These are phyloP conservation scores for Drosophila repleta DNA, from an alignment of 1,140 invertebrate genomes.

Conservation along the genomic window DNA sequence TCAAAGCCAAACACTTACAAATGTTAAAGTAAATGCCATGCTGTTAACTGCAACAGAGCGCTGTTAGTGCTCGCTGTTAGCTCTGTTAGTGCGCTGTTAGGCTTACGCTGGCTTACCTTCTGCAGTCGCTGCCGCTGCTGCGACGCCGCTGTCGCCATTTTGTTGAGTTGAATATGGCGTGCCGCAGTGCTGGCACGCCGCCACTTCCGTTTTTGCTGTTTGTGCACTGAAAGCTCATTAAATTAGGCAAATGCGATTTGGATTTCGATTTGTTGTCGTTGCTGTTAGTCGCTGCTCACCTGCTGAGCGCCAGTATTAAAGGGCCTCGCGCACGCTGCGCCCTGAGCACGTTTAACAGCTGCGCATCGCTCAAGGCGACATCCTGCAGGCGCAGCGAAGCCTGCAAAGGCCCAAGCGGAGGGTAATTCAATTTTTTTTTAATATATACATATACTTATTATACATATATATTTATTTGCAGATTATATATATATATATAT, in stretches of 20 bases:
- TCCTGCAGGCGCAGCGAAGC: conserved; percentile 69
- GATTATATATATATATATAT: no score
- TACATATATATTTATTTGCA: conserved; percentile 5
- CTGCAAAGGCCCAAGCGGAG: conserved; percentile 29
- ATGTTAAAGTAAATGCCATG: neutral
- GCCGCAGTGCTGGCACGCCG: conserved; percentile 59
- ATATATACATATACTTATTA: neutral
- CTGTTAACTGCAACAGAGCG: neutral
- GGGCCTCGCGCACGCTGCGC: conserved; percentile 69
- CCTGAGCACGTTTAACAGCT: conserved; percentile 63
- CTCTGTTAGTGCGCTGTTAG: conserved; percentile 1
- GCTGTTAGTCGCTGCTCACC: conserved; percentile 50
- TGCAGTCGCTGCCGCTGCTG: neutral
- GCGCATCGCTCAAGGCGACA: conserved; percentile 60
- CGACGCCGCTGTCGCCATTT: conserved; percentile 20
- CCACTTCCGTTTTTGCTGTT: conserved; percentile 10
- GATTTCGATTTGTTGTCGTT: conserved; percentile 1
- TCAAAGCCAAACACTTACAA: neutral
- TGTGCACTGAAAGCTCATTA: conserved; percentile 42
- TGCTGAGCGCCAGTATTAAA: conserved; percentile 72
- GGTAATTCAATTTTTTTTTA: neutral
- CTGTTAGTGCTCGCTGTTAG: neutral
- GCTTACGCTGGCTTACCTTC: neutral
- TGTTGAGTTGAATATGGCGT: conserved; percentile 52
- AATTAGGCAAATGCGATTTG: conserved; percentile 23